These are phyloP conservation scores for Spodoptera litura DNA, from an alignment of 1,140 invertebrate genomes.

Conservation along the genomic window DNA sequence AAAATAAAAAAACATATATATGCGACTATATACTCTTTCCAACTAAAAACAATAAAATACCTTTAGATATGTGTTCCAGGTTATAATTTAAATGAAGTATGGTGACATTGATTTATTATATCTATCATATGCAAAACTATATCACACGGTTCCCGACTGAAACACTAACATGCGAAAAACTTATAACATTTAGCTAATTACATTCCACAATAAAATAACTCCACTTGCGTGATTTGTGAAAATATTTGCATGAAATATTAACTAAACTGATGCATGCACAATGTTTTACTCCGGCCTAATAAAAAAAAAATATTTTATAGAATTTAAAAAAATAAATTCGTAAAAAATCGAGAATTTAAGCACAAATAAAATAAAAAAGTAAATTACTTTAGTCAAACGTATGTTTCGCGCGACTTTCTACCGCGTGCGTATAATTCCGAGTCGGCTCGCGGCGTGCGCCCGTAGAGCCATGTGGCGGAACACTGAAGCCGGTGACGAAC, in stretches of 20 bases:
- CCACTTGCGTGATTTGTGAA: constrained; percentile 29
- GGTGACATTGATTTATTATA: constrained; percentile 14
- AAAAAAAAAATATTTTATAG: not conserved
- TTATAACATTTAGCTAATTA: constrained; percentile 20
- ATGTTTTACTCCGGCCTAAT: not conserved
- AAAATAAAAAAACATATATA: no score
- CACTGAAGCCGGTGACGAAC: constrained; percentile 46
- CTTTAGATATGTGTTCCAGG: not conserved
- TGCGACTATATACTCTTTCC: no score
- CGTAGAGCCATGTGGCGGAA: constrained; percentile 51
- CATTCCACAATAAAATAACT: constrained; percentile 27
- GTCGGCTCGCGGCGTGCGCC: constrained; percentile 50
- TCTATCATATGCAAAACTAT: not conserved
- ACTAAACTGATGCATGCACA: not conserved
- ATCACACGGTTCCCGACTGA: not conserved
- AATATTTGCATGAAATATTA: constrained; percentile 16
- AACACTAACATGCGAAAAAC: constrained; percentile 17
- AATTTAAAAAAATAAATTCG: not conserved
- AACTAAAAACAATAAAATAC: not conserved
- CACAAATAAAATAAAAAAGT: constrained; percentile 10
- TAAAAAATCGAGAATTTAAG: not conserved
- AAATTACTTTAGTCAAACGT: constrained; percentile 17
- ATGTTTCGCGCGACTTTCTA: constrained; percentile 53
- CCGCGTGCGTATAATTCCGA: constrained; percentile 47
- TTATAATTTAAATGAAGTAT: not conserved